Base-by-base conservation (phyloP, 1,140 invertebrate species). In the Drosophila elegans region DNA sequence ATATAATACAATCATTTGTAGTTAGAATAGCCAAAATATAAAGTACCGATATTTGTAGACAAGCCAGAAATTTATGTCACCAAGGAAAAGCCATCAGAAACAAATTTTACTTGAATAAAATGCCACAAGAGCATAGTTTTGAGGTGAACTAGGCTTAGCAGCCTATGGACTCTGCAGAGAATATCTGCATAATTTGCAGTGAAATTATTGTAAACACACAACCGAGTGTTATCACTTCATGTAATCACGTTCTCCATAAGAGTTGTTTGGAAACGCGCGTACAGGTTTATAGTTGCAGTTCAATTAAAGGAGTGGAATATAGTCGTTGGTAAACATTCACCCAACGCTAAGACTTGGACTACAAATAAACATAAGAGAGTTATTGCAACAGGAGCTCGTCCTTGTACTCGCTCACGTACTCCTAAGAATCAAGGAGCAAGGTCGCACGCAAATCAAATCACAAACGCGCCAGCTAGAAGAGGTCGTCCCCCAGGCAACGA, bases 191-290 rank as follows among this genome's bases (percentile, higher is more conserved):
- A 27, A 49, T 49, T 49, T 49, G 46, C 25, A n/a, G 25, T 29
- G 7, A 51, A 49, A 27, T 32, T 5, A 49, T 49, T 25, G 13
- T 49, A 49, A 49, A 49, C 25, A 49, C 25, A 27, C 46, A 48
- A 29, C 25, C 46, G 7, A 27, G 46, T 29, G 46, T 12, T n/a
- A 29, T 49, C 12, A 49, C 25, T 2, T 27, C 25, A 10, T 29
- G 12, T 9, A 49, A 27, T 49, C 48, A 49, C 3, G 27, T 32
- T 32, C 29, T 49, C 25, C 48, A 49, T 32, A 49, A 49, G 48
- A 32, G 1, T 49, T 49, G 27, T n/a, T 49, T 27, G 25, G 34
- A 36, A 36, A 36, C 34, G 9, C 34, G 9, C 7, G 7, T 36
- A 3, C 3, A 27, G 48, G 25, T 32, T 25, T 9, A 29, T 49